Base-by-base conservation (phyloP, 2,888 invertebrate species). In the Carterocephalus palaemon region DNA sequence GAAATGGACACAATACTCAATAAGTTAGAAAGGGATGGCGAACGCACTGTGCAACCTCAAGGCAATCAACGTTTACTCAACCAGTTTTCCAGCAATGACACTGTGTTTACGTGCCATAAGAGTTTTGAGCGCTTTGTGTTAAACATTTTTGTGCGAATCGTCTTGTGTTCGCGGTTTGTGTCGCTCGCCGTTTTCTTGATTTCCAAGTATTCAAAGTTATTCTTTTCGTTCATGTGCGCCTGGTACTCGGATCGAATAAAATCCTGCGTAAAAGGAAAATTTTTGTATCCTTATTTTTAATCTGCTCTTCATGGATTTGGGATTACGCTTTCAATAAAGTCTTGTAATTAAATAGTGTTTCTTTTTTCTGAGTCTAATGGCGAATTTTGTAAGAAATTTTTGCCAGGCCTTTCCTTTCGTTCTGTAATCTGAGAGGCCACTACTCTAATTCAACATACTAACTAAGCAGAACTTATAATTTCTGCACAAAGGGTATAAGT, bases 41-140 rank as follows among this genome's bases (percentile, higher is more conserved):
- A 38, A 47, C 52, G 57, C 49, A 56, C 62, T 61, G 63, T 66
- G 67, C 59, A 64, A 64, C 67, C 68, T 84, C 84, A 85, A 85
- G 84, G 84, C 67, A 77, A 85, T 68, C 84, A 70, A 84, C 84
- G 84, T 82, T 83, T 82, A 78, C 81, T 72, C 64, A 52, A 47
- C 45, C 56, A 62, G 76, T 70, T 76, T 82, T 81, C 78, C 79
- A 76, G 54, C 63, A 60, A 57, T 53, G 57, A 58, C 58, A 65
- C 72, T 49, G 68, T 62, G 70, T 52, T 31, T 47, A 26, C 46
- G 52, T 47, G 32, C 29, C 29, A 51, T 45, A 40, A 36, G 24
- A 13, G 24, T 37, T 40, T 36, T 16, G 31, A 23, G 8, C 31
- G 5, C 16, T 13, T 17, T 9, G 48, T 40, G 45, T 32, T 22